These are phyloP conservation scores for Parasteatoda lunata DNA, from an alignment of 2,888 invertebrate genomes.

Conservation along the genomic window DNA sequence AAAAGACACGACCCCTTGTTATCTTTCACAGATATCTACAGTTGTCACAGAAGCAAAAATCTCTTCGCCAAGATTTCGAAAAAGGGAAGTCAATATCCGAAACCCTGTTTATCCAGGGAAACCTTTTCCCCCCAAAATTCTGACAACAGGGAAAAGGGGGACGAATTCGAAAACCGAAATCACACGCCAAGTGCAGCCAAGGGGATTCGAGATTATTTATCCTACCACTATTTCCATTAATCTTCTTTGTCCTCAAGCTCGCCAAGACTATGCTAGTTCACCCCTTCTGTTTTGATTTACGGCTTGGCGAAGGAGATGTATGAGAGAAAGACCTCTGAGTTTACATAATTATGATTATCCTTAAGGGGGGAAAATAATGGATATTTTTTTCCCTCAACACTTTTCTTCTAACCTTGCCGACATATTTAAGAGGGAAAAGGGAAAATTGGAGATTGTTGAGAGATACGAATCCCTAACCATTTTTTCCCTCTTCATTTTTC, in stretches of 20 bases:
- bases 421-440: background rate
- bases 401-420: background rate
- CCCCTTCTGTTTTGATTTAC: slow-evolving; percentile 39
- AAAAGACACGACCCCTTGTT: background rate
- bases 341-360: slow-evolving; percentile 61
- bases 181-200: slow-evolving; percentile 12
- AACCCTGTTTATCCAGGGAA: slow-evolving; percentile 14
- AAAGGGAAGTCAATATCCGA: background rate
- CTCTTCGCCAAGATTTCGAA: background rate
- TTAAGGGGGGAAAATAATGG: slow-evolving; percentile 31
- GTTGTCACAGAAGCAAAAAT: background rate
- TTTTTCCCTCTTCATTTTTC: background rate
- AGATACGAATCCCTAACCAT: slow-evolving; percentile 6
- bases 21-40: background rate
- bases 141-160: background rate
- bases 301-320: slow-evolving; percentile 11
- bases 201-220: slow-evolving; percentile 22
- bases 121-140: background rate
- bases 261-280: slow-evolving; percentile 5
- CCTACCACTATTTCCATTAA: slow-evolving; percentile 27
- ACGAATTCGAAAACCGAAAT: slow-evolving; percentile 25
- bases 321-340: slow-evolving; percentile 23
- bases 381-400: slow-evolving; percentile 17
- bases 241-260: slow-evolving; percentile 13
- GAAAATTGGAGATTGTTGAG: slow-evolving; percentile 26